Base-by-base conservation (phyloP, 2,113 vertebrate species). In the Saccopteryx bilineata region DNA sequence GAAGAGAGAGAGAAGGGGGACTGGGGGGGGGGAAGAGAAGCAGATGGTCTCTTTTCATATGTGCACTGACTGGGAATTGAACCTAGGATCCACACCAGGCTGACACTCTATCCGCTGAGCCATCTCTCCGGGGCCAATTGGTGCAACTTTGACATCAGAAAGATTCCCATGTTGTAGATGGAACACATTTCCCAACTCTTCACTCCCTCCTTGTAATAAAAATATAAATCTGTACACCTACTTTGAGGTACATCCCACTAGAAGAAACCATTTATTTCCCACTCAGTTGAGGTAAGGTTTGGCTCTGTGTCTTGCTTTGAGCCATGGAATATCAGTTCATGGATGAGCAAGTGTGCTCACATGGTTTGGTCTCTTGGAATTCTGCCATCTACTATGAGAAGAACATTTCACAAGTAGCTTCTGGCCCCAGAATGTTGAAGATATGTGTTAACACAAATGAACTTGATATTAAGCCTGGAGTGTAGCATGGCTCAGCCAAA, bases 241-340 rank as follows among this genome's bases (percentile, higher is more conserved):
- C 5, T 88, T 61, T 92, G 31, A 85, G 68, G 15, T 80, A 46
- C 39, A 7, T 87, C 52, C 24, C n/a, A 56, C 14, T 66, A 66
- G 85, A 93, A 80, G 61, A 90, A 63, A 48, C 21, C 17, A 33
- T 90, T 83, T 87, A 66, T 94, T 95, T 91, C 39, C 24, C 31
- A 46, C 2, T 86, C 19, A 10, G 33, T 18, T 91, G 14, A 33
- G 74, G 14, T 18, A 72, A 76, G 48, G 21, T 8, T 85, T 52
- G 71, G 28, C 9, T 23, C 14, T 14, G 33, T 82, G 21, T 58
- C 72, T 92, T 79, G 23, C 60, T 96, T 96, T 92, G 63, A 48
- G 79, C n/a, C 68, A 3, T 69, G 28, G 12, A 7, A 33, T 95
- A 26, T 71, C 82, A 82, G 13, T 63, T 63, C 17, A 86, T 50